phyloP scores from a whole-genome alignment of 1,140 invertebrate genomes.

The Tetragonula clypearis region DNA sequence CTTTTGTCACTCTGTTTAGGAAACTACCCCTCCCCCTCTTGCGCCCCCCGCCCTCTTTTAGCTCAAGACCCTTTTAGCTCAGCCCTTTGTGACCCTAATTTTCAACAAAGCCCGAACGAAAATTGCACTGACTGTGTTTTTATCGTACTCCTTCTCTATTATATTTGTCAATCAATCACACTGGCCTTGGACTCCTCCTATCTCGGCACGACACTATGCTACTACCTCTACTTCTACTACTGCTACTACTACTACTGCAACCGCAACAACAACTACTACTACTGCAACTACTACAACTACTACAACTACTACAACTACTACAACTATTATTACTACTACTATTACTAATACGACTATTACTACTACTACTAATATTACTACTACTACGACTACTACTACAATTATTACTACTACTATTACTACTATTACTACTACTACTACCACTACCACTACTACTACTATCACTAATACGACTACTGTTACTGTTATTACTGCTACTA shows the following conservation, averaged over 20 bases:
- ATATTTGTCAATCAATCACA: constrained; percentile 82
- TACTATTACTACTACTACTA: constrained; percentile 72
- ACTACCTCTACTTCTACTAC: constrained; percentile 79
- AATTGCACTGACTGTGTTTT: constrained; percentile 80
- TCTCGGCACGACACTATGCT: constrained; percentile 82
- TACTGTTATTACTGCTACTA: constrained; percentile 78
- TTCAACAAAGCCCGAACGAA: constrained; percentile 50
- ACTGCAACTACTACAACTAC: constrained; percentile 71
- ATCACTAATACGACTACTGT: constrained; percentile 71
- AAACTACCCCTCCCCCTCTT: neutral
- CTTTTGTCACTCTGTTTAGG: neutral
- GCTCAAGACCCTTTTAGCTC: too few relatives aligned
- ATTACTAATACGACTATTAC: constrained; percentile 67
- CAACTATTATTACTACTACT: constrained; percentile 64
- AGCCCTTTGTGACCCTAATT: constrained; percentile 38
- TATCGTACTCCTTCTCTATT: constrained; percentile 82
- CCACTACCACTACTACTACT: constrained; percentile 80
- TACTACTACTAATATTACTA: constrained; percentile 79
- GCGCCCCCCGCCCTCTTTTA: neutral
- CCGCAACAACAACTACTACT: constrained; percentile 78
- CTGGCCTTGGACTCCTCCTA: constrained; percentile 83
- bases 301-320: constrained; percentile 72
- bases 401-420: constrained; percentile 77
- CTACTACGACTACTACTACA: constrained; percentile 71
- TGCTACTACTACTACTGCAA: constrained; percentile 71